These are phyloP conservation scores for Pectinophora gossypiella DNA, from an alignment of 1,140 invertebrate species.

Conservation along the genomic window DNA sequence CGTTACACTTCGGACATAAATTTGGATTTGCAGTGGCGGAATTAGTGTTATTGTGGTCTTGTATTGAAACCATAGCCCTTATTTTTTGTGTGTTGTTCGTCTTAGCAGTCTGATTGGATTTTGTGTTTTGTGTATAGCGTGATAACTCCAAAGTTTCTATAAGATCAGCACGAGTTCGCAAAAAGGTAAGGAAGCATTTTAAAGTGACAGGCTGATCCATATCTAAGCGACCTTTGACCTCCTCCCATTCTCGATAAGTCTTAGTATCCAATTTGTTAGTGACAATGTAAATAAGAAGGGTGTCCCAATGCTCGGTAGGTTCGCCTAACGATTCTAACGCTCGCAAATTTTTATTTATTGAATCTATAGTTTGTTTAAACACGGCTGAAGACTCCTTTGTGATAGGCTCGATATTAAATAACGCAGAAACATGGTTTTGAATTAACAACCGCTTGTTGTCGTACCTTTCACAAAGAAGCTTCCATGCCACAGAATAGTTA, in stretches of 20 bases:
- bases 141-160: conserved; percentile 1
- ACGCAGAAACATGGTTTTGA: conserved; percentile 8
- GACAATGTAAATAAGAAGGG: not conserved
- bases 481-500: conserved; percentile 14
- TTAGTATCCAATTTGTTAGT: conserved; percentile 6
- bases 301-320: conserved; percentile 6
- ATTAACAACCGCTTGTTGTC: conserved; percentile 12
- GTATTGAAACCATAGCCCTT: not conserved
- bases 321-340: not conserved
- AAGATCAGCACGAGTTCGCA: not conserved
- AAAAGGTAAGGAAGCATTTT: not conserved
- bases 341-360: conserved; percentile 8
- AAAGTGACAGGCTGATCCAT: not conserved
- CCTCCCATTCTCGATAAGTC: conserved; percentile 9
- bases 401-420: conserved; percentile 7
- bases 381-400: not conserved
- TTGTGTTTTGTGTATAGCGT: not conserved
- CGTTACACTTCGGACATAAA: conserved; percentile 2
- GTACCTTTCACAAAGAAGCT: conserved; percentile 11
- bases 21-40: not conserved
- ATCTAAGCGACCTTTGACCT: not conserved
- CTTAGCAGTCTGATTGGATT: not conserved
- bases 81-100: not conserved
- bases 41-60: not conserved
- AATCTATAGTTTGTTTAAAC: conserved; percentile 2